Base-by-base conservation (phyloP, 2,113 vertebrate species). In the Plotosus lineatus region DNA sequence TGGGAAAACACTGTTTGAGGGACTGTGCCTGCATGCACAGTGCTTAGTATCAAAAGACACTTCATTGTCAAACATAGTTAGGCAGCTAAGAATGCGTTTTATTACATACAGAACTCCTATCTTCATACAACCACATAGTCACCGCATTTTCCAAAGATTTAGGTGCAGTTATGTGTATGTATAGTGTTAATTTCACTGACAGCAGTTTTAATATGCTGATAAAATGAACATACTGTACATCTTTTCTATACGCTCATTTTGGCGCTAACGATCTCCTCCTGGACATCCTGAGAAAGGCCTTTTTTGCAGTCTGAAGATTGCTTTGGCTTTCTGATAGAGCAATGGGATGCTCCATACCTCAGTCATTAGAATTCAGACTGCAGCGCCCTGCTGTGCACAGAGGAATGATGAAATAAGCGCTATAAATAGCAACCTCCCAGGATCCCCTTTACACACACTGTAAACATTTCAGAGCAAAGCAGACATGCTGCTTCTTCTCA, bases 351-450 rank as follows among this genome's bases (percentile, higher is more conserved):
- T 82, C 53, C 79, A 69, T 31, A 61, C 81, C 66, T 69, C 81
- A 78, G 81, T 92, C 91, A 92, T 92, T 91, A 92, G 85, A 80
- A 93, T 92, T 88, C 92, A 92, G 88, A 72, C 87, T 69, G 81
- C 88, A 87, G 84, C 84, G 82, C 77, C 48, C 85, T 79, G 56
- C 90, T 85, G 86, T 83, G 88, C 60, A 42, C 78, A 85, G 88
- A 90, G 90, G 87, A 92, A 92, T 93, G 92, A 93, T 93, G 91
- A 93, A 92, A 92, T 88, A 88, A 83, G 82, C 72, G 88, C 92
- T 93, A 93, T 90, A 93, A 93, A 93, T 93, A 93, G 91, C 89
- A 53, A 51, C 90, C 91, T 92, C 92, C 88, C 90, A 93, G 92
- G 92, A 93, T 93, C 91, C 91, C 91, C 90, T 90, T 92, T 89